A percentile compares a stretch with the other conserved stretches of the same genome.
Evolutionary conservation across 2,888 invertebrate species (phyloP).

Genomic region (Drosophila neonasuta): DNA sequence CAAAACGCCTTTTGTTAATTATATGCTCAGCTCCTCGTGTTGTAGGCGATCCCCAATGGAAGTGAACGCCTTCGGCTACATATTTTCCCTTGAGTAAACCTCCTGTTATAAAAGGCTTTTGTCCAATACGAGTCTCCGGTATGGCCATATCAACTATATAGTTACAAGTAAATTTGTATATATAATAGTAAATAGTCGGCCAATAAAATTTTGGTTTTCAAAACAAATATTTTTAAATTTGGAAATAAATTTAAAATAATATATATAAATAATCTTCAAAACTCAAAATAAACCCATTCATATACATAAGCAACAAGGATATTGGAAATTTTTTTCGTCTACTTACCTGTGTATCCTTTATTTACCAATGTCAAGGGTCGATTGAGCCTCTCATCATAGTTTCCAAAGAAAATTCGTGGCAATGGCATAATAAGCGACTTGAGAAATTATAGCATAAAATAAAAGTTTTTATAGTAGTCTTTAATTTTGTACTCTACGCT

Average conservation of each 20-base stretch:
- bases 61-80: slow-evolving; percentile 80
- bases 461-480: slow-evolving; percentile 1
- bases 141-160: slow-evolving; percentile 66
- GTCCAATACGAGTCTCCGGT: slow-evolving; percentile 59
- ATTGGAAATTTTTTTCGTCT: background rate
- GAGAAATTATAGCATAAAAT: slow-evolving; percentile 22
- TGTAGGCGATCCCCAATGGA: slow-evolving; percentile 88
- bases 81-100: slow-evolving; percentile 60
- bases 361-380: slow-evolving; percentile 85
- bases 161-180: background rate
- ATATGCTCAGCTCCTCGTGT: slow-evolving; percentile 85
- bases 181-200: background rate
- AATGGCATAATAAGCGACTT: slow-evolving; percentile 58
- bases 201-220: too few relatives aligned
- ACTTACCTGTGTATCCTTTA: slow-evolving; percentile 86
- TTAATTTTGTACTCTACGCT: background rate
- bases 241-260: background rate
- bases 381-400: slow-evolving; percentile 85
- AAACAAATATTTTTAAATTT: background rate
- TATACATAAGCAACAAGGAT: too few relatives aligned
- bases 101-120: slow-evolving; percentile 65
- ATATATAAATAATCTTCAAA: too few relatives aligned
- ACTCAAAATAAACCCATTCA: too few relatives aligned
- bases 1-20: slow-evolving; percentile 82
- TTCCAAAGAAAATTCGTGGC: slow-evolving; percentile 73